A percentile compares a stretch with the other conserved stretches of the same genome.
These are phyloP conservation scores for Sinodicranocentrus sp. DNA, from an alignment of 2,888 invertebrate genomes.

Conservation along the genomic window DNA sequence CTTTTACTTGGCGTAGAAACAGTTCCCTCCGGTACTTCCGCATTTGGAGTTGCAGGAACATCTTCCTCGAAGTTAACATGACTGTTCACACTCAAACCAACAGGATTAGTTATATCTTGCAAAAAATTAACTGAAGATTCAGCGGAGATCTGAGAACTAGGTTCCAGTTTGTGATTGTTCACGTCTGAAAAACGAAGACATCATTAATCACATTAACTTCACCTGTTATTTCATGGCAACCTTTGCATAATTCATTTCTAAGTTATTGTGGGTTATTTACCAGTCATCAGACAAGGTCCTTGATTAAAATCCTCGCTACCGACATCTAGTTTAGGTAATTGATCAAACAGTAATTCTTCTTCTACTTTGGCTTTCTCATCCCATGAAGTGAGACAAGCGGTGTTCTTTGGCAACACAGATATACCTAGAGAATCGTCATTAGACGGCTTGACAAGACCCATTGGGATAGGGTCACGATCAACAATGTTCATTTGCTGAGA, in stretches of 20 bases:
- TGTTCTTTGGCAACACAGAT: neutral
- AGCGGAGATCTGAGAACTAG: slow-evolving; percentile 47
- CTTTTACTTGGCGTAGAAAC: slow-evolving; percentile 34
- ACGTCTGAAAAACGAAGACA: slow-evolving; percentile 25
- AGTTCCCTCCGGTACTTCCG: slow-evolving; percentile 25
- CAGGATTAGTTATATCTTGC: slow-evolving; percentile 52
- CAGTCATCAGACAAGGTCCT: neutral
- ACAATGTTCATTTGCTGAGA: neutral
- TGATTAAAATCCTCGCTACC: slow-evolving; percentile 5
- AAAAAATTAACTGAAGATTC: slow-evolving; percentile 55
- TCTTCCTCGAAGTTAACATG: slow-evolving; percentile 33
- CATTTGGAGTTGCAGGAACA: slow-evolving; percentile 17
- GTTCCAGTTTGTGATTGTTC: slow-evolving; percentile 25
- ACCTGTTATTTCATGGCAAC: too few species aligned
- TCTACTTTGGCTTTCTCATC: neutral
- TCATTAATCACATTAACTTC: neutral
- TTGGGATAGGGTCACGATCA: neutral
- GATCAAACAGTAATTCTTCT: neutral
- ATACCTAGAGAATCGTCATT: neutral
- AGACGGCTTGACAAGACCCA: neutral
- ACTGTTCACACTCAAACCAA: slow-evolving; percentile 11
- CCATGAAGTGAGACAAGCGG: neutral
- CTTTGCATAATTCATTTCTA: neutral
- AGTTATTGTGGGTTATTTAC: neutral
- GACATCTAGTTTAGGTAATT: slow-evolving; percentile 8